Percentiles rank a stretch among this genome's conserved stretches.
phyloP scores from a whole-genome alignment of 2,797 vertebrate genomes.

The Salmo trutta region DNA sequence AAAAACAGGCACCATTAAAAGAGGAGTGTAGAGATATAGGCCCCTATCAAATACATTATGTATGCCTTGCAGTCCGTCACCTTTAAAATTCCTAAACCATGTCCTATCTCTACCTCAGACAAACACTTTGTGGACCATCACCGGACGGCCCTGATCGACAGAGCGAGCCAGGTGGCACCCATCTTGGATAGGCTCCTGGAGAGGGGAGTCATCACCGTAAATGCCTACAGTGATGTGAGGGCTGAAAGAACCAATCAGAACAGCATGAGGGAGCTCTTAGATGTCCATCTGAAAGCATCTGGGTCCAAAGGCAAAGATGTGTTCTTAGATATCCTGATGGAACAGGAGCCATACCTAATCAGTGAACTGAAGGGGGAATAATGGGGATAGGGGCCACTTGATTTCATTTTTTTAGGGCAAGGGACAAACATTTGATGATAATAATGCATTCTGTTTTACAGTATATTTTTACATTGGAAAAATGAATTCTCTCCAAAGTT shows the following conservation, averaged over 20 bases:
- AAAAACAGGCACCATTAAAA: too few species aligned
- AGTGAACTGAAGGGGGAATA: conserved; percentile 28
- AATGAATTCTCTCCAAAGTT: too few species aligned
- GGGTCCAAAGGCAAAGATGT: conserved; percentile 16
- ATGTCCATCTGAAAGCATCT: background rate
- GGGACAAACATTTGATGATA: too few species aligned
- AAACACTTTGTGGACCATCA: conserved; percentile 58
- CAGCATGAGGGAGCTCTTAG: conserved; percentile 26
- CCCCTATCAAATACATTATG: too few species aligned
- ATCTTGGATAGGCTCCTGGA: conserved; percentile 57
- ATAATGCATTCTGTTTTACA: too few species aligned
- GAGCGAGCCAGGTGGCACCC: background rate
- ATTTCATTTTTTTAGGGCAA: too few species aligned
- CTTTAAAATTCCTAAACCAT: background rate
- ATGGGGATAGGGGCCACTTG: too few species aligned
- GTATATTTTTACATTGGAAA: too few species aligned
- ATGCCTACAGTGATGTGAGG: conserved; percentile 20
- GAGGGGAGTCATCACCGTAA: background rate
- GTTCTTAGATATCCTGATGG: conserved; percentile 41
- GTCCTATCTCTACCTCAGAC: conserved; percentile 3
- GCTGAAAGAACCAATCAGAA: rapidly evolving
- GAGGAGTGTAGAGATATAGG: too few species aligned
- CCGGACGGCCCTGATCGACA: rapidly evolving
- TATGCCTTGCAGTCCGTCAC: background rate
- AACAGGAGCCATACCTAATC: conserved; percentile 17